A percentile compares a stretch with the other conserved stretches of the same genome.
Conservation (phyloP, 2,113 vertebrate genomes). For the Chinchilla lanigera region DNA sequence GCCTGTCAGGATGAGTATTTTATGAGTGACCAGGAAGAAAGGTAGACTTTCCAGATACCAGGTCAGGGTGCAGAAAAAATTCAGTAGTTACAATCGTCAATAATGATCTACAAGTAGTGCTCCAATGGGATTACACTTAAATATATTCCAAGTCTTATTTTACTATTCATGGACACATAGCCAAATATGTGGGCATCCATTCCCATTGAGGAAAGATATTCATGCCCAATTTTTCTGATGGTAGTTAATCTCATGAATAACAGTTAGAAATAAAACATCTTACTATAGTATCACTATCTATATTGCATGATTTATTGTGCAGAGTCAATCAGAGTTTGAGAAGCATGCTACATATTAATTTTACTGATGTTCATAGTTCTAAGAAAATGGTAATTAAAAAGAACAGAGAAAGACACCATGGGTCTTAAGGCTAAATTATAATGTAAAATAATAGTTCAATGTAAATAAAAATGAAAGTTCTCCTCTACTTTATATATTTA, state of each 20-base stretch:
- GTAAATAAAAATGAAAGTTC: constrained; percentile 36
- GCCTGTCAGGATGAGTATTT: neutral
- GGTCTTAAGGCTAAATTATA: neutral
- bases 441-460: neutral
- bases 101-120: neutral
- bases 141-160: neutral
- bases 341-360: neutral
- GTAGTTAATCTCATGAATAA: neutral
- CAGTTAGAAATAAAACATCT: neutral
- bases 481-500: neutral
- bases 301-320: neutral
- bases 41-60: neutral
- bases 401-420: neutral
- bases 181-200: neutral
- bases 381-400: neutral
- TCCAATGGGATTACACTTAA: neutral
- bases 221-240: neutral
- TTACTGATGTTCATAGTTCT: neutral
- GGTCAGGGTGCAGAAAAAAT: neutral
- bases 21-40: neutral
- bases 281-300: neutral
- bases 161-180: neutral
- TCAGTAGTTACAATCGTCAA: neutral
- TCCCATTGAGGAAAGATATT: neutral
- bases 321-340: neutral